Evolutionary conservation across 2,888 invertebrate genomes (phyloP).

Genomic region (Campoplex nolae): DNA sequence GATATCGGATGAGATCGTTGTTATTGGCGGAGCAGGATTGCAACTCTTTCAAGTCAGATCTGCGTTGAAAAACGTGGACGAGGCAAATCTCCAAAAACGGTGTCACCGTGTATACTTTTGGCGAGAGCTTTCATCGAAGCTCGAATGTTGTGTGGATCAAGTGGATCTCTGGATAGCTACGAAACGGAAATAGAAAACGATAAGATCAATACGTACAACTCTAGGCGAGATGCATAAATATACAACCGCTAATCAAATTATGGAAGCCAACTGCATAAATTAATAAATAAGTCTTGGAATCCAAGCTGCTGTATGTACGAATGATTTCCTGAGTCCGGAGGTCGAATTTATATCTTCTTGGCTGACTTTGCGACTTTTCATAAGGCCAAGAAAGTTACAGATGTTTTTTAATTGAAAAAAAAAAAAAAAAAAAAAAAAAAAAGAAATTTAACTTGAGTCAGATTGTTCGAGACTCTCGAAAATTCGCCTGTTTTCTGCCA

Average conservation of each 20-base stretch:
- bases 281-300: not conserved
- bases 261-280: not conserved
- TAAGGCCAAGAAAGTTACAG: not conserved
- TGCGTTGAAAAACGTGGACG: constrained; percentile 93
- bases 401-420: not conserved
- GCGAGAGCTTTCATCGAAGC: constrained; percentile 97
- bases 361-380: too few species aligned
- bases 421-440: not conserved
- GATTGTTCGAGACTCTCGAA: not conserved
- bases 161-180: constrained; percentile 78
- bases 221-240: not conserved
- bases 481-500: not conserved
- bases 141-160: constrained; percentile 91
- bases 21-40: constrained; percentile 23
- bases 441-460: not conserved
- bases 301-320: not conserved
- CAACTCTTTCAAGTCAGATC: constrained; percentile 86
- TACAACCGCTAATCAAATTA: not conserved
- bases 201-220: constrained; percentile 31
- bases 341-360: too few species aligned
- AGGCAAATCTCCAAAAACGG: constrained; percentile 94
- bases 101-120: constrained; percentile 94
- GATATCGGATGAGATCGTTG: constrained; percentile 42
- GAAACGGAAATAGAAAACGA: constrained; percentile 54
- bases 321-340: not conserved